Conservation (phyloP, 30 jellyfish, hydroid and myxozoan genomes). For the Pseudorhiza aurosa region DNA sequence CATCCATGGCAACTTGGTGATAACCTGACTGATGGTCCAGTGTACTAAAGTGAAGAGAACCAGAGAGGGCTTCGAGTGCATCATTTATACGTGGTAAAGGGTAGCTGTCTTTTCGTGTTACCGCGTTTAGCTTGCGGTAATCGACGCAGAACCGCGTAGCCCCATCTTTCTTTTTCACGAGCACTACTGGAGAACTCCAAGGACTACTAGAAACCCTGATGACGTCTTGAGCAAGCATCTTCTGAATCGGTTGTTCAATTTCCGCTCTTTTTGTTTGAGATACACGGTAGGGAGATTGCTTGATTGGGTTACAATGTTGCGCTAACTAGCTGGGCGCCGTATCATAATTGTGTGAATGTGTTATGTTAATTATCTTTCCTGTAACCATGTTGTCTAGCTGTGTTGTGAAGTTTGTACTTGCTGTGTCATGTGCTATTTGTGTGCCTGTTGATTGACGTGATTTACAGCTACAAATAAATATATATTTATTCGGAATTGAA, state of each 20-base stretch:
- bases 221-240: slow-evolving; percentile 39
- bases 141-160: slow-evolving; percentile 57
- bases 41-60: slow-evolving; percentile 28
- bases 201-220: slow-evolving; percentile 52
- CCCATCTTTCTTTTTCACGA: slow-evolving; percentile 64
- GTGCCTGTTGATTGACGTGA: slow-evolving; percentile 39
- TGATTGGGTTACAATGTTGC: slow-evolving; percentile 53
- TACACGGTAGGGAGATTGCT: slow-evolving; percentile 28
- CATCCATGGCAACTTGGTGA: slow-evolving; percentile 50
- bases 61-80: slow-evolving; percentile 36
- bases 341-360: slow-evolving; percentile 20
- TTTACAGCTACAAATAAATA: background rate
- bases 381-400: slow-evolving; percentile 55
- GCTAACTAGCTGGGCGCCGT: slow-evolving; percentile 59
- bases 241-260: slow-evolving; percentile 8
- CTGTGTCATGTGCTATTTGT: slow-evolving; percentile 29
- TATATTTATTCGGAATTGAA: background rate
- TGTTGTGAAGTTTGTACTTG: slow-evolving; percentile 32
- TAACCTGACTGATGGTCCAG: slow-evolving; percentile 47
- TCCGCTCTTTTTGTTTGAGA: slow-evolving; percentile 5
- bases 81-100: slow-evolving; percentile 59
- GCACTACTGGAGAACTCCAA: slow-evolving; percentile 74
- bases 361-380: slow-evolving; percentile 30
- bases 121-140: slow-evolving; percentile 44
- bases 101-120: slow-evolving; percentile 49